Conservation (phyloP, 2,797 vertebrate genomes). For the Tenualosa thibaudeaui region DNA sequence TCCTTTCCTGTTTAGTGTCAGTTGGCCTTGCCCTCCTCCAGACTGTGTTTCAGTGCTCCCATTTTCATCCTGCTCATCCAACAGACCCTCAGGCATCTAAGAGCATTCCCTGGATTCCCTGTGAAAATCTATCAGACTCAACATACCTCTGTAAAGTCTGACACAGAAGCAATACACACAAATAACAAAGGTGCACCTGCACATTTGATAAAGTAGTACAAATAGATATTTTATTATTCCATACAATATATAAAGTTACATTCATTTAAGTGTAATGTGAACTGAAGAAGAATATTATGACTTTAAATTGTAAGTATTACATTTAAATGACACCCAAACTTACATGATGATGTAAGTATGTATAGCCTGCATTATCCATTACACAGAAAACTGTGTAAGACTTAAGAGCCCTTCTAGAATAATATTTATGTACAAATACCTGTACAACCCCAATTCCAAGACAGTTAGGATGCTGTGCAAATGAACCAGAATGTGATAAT, state of each 20-base stretch:
- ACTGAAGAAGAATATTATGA: neutral
- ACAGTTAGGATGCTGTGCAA: neutral
- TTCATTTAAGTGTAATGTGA: slow-evolving; percentile 17
- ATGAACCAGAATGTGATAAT: too few species aligned
- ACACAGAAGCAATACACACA: neutral
- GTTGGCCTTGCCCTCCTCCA: slow-evolving; percentile 22
- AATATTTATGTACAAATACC: neutral
- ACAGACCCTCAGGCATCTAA: neutral
- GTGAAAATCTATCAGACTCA: neutral
- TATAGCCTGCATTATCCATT: neutral
- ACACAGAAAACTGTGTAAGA: neutral
- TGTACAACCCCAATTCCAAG: too few species aligned
- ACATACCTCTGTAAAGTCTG: neutral
- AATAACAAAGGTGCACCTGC: neutral
- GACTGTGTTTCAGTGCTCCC: neutral
- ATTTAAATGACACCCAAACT: neutral
- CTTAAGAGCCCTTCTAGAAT: neutral
- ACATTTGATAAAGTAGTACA: slow-evolving; percentile 11
- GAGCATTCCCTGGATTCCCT: neutral
- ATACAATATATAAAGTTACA: slow-evolving; percentile 26
- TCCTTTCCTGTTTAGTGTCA: slow-evolving; percentile 27
- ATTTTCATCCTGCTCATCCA: slow-evolving; percentile 15
- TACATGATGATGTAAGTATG: neutral
- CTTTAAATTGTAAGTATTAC: neutral
- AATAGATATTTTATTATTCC: slow-evolving; percentile 21